phyloP scores from a whole-genome alignment of 2,888 invertebrate species.

The Lottia scabra region DNA sequence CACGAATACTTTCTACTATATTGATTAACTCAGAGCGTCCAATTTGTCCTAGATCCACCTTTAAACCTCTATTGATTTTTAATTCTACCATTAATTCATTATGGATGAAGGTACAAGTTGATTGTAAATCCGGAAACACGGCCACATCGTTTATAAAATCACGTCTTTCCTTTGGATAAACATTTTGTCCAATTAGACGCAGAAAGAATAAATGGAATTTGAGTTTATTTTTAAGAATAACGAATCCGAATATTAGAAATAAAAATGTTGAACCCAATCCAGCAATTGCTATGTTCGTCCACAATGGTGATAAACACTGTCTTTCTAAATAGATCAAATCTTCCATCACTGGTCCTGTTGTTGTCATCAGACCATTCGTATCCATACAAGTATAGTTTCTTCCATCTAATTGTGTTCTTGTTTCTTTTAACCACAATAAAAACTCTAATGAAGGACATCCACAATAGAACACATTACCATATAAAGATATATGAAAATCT shows the following conservation, averaged over 20 bases:
- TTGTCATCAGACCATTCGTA: background rate
- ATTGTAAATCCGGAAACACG: background rate
- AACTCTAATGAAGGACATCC: background rate
- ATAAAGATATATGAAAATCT: too few species aligned
- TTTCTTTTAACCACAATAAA: conserved; percentile 4
- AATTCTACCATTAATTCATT: background rate
- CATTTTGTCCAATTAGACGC: background rate
- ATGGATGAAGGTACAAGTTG: background rate
- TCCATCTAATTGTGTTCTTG: background rate
- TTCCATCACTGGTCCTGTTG: background rate
- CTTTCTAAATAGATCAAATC: background rate
- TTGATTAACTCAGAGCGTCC: too few species aligned
- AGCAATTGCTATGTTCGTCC: too few species aligned
- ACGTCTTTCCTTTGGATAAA: background rate
- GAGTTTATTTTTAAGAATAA: background rate
- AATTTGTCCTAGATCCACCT: background rate
- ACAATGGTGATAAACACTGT: background rate
- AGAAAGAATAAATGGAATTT: background rate
- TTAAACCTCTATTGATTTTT: background rate
- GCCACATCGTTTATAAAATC: background rate
- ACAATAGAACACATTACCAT: background rate
- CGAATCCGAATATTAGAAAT: background rate
- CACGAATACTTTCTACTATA: too few species aligned
- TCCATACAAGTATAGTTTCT: background rate
- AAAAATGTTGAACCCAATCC: background rate